These are phyloP conservation scores for Tylochromis polylepis DNA, from an alignment of 2,113 vertebrate genomes.

Conservation along the genomic window DNA sequence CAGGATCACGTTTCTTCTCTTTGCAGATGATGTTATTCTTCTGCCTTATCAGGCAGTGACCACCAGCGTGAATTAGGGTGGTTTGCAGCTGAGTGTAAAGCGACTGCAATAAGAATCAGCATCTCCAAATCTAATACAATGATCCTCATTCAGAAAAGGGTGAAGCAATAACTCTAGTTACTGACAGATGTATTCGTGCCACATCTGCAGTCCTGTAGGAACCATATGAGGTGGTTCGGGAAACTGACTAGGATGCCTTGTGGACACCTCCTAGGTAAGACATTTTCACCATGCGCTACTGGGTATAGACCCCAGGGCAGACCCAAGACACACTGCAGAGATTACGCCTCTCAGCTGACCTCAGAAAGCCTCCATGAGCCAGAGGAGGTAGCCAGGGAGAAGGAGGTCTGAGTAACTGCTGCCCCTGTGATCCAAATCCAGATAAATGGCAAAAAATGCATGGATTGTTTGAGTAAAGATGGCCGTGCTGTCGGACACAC, in stretches of 20 bases:
- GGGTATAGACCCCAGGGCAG: rapidly evolving
- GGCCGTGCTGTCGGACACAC: neutral
- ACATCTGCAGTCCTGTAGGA: neutral
- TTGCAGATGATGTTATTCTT: neutral
- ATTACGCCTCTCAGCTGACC: neutral
- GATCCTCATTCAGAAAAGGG: neutral
- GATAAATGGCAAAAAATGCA: neutral
- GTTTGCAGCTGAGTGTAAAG: neutral
- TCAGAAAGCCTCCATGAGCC: neutral
- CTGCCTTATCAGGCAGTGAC: neutral
- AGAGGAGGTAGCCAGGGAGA: neutral
- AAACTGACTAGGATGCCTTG: neutral
- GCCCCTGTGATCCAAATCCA: neutral
- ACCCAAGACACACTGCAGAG: neutral
- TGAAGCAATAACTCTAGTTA: neutral
- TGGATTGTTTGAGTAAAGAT: neutral
- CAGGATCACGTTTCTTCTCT: neutral
- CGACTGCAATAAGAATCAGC: neutral
- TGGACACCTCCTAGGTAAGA: neutral
- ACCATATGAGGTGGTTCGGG: neutral
- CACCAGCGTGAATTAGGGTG: rapidly evolving
- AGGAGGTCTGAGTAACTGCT: neutral
- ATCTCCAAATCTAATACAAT: neutral
- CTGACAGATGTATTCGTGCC: neutral
- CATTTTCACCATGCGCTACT: neutral